Percentiles rank a stretch among this genome's conserved stretches.
phyloP scores from a whole-genome alignment of 2,888 invertebrate genomes.

The Catocala fraxini region DNA sequence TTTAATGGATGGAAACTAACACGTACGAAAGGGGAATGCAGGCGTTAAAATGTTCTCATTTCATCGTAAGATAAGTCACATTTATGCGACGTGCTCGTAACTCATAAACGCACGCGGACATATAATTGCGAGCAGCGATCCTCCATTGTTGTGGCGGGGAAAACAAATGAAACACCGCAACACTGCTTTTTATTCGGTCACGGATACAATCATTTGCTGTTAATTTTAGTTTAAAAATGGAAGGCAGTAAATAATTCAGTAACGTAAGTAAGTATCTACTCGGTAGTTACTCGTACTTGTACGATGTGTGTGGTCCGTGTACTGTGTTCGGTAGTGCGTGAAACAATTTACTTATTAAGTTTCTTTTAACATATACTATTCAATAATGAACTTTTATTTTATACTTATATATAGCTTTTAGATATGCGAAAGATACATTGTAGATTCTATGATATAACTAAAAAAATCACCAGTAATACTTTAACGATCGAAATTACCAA shows the following conservation, averaged over 20 bases:
- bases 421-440: too few species aligned
- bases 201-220: constrained; percentile 7
- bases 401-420: too few species aligned
- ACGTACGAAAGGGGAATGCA: constrained; percentile 49
- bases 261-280: background rate
- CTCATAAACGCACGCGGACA: constrained; percentile 59
- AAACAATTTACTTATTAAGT: too few species aligned
- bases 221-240: background rate
- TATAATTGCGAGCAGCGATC: constrained; percentile 61
- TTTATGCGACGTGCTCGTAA: constrained; percentile 52
- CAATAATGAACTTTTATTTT: too few species aligned
- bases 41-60: constrained; percentile 65
- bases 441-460: too few species aligned
- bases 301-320: too few species aligned
- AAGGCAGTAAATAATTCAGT: background rate
- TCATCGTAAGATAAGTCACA: constrained; percentile 62
- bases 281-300: too few species aligned
- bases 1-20: constrained; percentile 51
- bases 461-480: too few species aligned
- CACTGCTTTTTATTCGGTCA: constrained; percentile 7
- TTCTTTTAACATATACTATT: too few species aligned
- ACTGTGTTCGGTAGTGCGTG: too few species aligned
- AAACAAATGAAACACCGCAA: constrained; percentile 52
- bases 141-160: constrained; percentile 66
- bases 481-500: too few species aligned